Evolutionary conservation across 1,140 invertebrate species (phyloP).

Genomic region (Drosophila nigrodunni): DNA sequence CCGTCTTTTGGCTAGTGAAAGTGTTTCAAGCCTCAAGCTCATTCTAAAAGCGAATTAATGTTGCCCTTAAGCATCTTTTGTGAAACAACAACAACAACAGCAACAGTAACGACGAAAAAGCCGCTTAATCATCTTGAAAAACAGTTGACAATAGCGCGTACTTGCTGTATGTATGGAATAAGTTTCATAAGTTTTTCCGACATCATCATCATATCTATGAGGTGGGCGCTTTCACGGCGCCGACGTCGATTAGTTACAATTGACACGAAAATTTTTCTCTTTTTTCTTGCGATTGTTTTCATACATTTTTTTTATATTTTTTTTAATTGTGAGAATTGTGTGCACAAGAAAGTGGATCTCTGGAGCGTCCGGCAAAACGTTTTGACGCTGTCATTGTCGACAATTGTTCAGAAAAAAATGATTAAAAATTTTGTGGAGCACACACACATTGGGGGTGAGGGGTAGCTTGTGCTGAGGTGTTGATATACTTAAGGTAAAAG

Average conservation of each 20-base stretch:
- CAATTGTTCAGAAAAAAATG: conserved; percentile 66
- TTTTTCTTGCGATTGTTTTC: conserved; percentile 54
- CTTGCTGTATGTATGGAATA: conserved; percentile 7
- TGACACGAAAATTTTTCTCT: conserved; percentile 73
- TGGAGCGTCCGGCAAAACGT: conserved; percentile 46
- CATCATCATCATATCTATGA: conserved; percentile 1
- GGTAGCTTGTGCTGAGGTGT: conserved; percentile 6
- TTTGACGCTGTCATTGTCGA: conserved; percentile 76
- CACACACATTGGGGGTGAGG: background rate
- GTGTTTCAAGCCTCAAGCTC: conserved; percentile 40
- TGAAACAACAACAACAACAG: conserved; percentile 11
- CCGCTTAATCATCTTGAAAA: conserved; percentile 76
- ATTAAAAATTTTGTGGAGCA: conserved; percentile 45
- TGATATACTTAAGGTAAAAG: conserved; percentile 17
- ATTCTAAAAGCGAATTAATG: conserved; percentile 75
- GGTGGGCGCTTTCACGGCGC: conserved; percentile 77
- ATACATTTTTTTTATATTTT: conserved; percentile 60
- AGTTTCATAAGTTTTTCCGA: conserved; percentile 73
- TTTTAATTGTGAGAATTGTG: conserved; percentile 75
- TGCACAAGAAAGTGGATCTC: conserved; percentile 63
- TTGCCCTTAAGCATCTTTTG: conserved; percentile 45
- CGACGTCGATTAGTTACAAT: conserved; percentile 80
- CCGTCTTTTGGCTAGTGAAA: conserved; percentile 63
- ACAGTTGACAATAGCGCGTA: conserved; percentile 67
- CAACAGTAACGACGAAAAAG: conserved; percentile 28